These are phyloP conservation scores for Semnopithecus entellus DNA, from an alignment of 2,113 vertebrate species.

Conservation along the genomic window DNA sequence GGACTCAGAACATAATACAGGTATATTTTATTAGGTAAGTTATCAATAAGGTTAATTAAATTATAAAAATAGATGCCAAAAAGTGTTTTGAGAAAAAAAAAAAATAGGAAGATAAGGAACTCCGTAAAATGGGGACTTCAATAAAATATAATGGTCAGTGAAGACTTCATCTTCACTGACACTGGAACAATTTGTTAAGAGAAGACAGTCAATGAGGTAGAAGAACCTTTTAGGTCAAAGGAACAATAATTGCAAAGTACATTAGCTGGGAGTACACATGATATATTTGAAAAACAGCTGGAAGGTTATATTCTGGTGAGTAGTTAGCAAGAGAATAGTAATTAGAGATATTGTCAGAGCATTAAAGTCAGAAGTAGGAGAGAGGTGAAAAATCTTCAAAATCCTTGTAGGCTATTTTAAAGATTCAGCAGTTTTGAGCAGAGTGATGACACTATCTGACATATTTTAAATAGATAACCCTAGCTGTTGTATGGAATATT, in stretches of 20 bases:
- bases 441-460: not conserved
- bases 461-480: not conserved
- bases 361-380: not conserved
- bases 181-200: not conserved
- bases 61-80: not conserved
- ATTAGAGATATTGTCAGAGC: not conserved
- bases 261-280: not conserved
- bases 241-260: not conserved
- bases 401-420: not conserved
- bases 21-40: not conserved
- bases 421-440: not conserved
- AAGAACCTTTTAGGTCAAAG: not conserved
- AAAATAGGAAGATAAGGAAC: not conserved
- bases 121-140: not conserved
- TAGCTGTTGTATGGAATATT: not conserved
- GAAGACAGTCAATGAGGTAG: not conserved
- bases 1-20: not conserved
- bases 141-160: not conserved
- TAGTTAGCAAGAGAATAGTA: not conserved
- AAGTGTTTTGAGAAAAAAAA: not conserved
- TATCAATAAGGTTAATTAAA: not conserved
- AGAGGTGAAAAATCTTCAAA: not conserved
- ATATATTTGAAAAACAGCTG: not conserved
- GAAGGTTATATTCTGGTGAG: not conserved
- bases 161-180: not conserved